Percentiles rank a stretch among this genome's conserved stretches.
Evolutionary conservation across 2,797 vertebrate species (phyloP).

Genomic region (Cyclura pinguis): DNA sequence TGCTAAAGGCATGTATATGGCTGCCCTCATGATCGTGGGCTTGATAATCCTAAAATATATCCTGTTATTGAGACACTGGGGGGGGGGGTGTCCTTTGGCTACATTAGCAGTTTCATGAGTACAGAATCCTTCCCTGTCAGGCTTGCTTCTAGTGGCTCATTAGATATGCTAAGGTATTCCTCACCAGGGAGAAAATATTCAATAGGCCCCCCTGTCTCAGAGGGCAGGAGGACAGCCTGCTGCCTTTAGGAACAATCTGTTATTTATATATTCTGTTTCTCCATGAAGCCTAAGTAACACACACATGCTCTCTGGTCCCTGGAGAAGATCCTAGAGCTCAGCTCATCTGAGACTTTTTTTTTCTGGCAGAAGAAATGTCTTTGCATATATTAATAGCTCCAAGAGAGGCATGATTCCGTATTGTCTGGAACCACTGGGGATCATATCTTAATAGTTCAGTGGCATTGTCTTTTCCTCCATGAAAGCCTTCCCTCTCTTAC

Average conservation of each 20-base stretch:
- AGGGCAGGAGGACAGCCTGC: slow-evolving; percentile 14
- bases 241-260: slow-evolving; percentile 35
- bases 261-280: slow-evolving; percentile 36
- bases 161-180: slow-evolving; percentile 41
- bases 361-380: slow-evolving; percentile 8
- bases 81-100: not conserved
- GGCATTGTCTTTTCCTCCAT: not conserved
- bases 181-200: slow-evolving; percentile 6
- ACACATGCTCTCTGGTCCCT: slow-evolving; percentile 8
- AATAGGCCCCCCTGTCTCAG: not conserved
- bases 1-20: not conserved
- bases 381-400: slow-evolving; percentile 29
- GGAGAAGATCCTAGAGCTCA: slow-evolving; percentile 8
- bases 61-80: not conserved
- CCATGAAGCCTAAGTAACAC: not conserved
- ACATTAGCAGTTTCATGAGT: not conserved
- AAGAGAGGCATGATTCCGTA: not conserved
- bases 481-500: not conserved
- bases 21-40: not conserved
- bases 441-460: not conserved
- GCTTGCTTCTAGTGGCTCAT: slow-evolving; percentile 14
- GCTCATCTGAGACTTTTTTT: not conserved
- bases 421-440: slow-evolving; percentile 22
- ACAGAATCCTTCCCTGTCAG: slow-evolving; percentile 1
- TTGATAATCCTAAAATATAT: not conserved